A percentile compares a stretch with the other conserved stretches of the same genome.
These are phyloP conservation scores for Nebria ingens DNA, from an alignment of 1,140 invertebrate genomes.

Conservation along the genomic window DNA sequence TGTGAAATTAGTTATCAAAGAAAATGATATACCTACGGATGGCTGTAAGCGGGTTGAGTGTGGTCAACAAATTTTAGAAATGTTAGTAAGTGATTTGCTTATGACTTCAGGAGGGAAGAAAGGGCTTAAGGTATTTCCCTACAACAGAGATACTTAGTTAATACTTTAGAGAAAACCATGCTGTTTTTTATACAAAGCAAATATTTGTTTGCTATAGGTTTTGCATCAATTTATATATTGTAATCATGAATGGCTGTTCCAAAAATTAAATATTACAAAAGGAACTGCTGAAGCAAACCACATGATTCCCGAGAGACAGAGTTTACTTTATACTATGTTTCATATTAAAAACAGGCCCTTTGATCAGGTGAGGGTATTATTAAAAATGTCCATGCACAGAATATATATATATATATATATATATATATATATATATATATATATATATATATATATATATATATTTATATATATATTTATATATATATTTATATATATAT, in stretches of 20 bases:
- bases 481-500: too few relatives aligned
- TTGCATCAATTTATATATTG: constrained; percentile 55
- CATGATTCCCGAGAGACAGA: constrained; percentile 40
- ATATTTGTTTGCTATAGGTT: constrained; percentile 37
- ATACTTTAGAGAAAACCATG: background rate
- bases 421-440: too few relatives aligned
- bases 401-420: too few relatives aligned
- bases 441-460: too few relatives aligned
- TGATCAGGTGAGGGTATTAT: constrained; percentile 46
- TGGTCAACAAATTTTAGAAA: constrained; percentile 38
- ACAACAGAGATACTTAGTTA: background rate
- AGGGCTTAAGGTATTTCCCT: constrained; percentile 39
- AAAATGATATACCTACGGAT: constrained; percentile 32
- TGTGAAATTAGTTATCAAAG: constrained; percentile 35
- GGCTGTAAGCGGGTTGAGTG: constrained; percentile 37
- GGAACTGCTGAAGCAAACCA: constrained; percentile 32
- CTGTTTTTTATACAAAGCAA: too few relatives aligned
- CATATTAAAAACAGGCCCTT: constrained; percentile 58
- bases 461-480: too few relatives aligned
- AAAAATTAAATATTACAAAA: constrained; percentile 41
- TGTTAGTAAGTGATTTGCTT: constrained; percentile 44
- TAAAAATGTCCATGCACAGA: too few relatives aligned
- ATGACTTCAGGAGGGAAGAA: constrained; percentile 41
- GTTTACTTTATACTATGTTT: constrained; percentile 62
- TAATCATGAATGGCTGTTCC: constrained; percentile 54